Evolutionary conservation across 2,888 invertebrate genomes (phyloP).

Genomic region (Pristionchus maxplancki): DNA sequence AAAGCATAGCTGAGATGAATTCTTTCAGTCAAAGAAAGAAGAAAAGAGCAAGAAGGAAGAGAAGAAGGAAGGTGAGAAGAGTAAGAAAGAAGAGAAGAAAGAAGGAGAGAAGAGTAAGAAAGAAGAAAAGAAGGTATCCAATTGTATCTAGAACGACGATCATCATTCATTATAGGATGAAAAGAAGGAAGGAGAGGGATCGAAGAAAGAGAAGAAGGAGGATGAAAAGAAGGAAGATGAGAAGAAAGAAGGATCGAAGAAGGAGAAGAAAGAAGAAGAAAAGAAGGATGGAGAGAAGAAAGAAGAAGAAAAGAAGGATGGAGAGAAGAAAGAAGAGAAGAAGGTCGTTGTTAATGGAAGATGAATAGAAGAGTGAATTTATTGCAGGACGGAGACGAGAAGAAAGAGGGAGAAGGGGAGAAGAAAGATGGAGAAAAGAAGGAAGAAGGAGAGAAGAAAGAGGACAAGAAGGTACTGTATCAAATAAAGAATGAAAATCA

Average conservation of each 20-base stretch:
- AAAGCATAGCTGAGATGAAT: background rate
- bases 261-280: slow-evolving; percentile 32
- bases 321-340: slow-evolving; percentile 19
- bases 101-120: background rate
- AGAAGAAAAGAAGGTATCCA: background rate
- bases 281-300: slow-evolving; percentile 30
- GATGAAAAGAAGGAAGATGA: background rate
- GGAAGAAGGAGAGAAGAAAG: background rate
- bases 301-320: background rate
- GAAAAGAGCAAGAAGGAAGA: slow-evolving; percentile 13
- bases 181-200: slow-evolving; percentile 22
- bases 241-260: background rate
- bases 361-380: background rate
- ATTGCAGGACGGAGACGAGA: background rate
- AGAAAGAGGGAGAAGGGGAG: slow-evolving; percentile 4
- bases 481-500: background rate
- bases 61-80: slow-evolving; percentile 9
- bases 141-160: no score
- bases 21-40: background rate
- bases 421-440: background rate
- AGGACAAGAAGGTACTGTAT: background rate
- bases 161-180: background rate
- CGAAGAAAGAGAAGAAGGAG: slow-evolving; percentile 25
- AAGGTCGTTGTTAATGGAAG: background rate
- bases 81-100: background rate